Conservation (phyloP, 2,888 invertebrate species). For the Pollenia angustigena region DNA sequence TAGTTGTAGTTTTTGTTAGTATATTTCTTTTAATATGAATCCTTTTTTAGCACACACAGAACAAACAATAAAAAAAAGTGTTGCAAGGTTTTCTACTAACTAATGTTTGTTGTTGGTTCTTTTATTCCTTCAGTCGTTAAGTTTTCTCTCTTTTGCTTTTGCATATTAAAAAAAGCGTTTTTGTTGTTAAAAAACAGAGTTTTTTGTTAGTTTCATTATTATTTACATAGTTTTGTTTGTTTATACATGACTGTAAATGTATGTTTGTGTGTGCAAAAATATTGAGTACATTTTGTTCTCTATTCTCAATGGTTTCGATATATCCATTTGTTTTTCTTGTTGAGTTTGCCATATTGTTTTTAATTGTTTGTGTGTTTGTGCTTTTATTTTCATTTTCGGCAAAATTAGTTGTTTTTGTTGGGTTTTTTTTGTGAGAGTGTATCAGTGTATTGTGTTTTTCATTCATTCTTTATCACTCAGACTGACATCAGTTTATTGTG, state of each 20-base stretch:
- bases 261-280: background rate
- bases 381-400: constrained; percentile 1
- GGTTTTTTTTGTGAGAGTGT: background rate
- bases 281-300: background rate
- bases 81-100: constrained; percentile 55
- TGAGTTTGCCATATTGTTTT: background rate
- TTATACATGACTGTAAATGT: background rate
- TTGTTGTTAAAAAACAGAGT: constrained; percentile 1
- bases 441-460: background rate
- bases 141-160: background rate
- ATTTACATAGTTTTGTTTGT: background rate
- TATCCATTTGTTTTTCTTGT: background rate
- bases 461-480: constrained; percentile 11
- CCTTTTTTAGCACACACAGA: background rate
- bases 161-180: background rate
- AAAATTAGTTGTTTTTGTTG: background rate
- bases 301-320: constrained; percentile 7
- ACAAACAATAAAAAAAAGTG: background rate
- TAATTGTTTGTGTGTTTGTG: background rate
- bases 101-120: constrained; percentile 25
- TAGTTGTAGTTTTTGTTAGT: constrained; percentile 12
- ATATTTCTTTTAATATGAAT: background rate
- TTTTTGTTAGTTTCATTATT: background rate
- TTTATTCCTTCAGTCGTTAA: background rate
- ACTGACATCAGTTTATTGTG: constrained; percentile 63